These are phyloP conservation scores for Hydra vulgaris DNA, from an alignment of 30 jellyfish, hydroid and myxozoan species.

Conservation along the genomic window DNA sequence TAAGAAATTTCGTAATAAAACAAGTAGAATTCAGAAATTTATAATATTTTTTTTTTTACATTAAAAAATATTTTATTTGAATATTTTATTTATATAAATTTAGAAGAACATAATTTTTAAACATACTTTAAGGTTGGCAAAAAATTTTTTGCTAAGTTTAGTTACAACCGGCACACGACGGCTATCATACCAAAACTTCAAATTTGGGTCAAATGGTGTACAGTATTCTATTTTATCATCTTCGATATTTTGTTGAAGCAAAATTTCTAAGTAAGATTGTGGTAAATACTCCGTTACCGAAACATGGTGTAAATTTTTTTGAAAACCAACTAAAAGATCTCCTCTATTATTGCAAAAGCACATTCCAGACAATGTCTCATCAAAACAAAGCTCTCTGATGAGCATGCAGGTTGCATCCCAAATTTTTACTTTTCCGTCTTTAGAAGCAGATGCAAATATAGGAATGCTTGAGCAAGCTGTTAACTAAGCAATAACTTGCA, in stretches of 20 bases:
- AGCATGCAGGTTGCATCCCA: constrained; percentile 48
- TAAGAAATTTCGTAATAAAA: too few relatives aligned
- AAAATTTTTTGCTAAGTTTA: too few relatives aligned
- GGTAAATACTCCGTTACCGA: constrained; percentile 58
- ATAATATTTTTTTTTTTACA: too few relatives aligned
- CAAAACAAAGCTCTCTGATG: constrained; percentile 51
- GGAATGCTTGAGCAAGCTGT: constrained; percentile 44
- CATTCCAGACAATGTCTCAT: constrained; percentile 33
- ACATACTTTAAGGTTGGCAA: too few relatives aligned
- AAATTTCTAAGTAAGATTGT: constrained; percentile 21
- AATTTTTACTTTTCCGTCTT: constrained; percentile 44
- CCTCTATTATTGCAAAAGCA: constrained; percentile 79
- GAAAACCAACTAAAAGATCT: constrained; percentile 59
- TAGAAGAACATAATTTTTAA: too few relatives aligned
- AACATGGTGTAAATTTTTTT: constrained; percentile 48
- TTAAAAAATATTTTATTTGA: too few relatives aligned
- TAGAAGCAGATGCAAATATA: constrained; percentile 59
- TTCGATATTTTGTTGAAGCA: constrained; percentile 17
- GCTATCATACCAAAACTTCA: constrained; percentile 64
- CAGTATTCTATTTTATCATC: constrained; percentile 51
- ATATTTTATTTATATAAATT: too few relatives aligned
- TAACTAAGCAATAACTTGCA: constrained; percentile 34
- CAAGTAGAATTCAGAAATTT: too few relatives aligned
- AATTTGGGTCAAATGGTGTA: constrained; percentile 47
- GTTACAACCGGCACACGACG: constrained; percentile 37